Base-by-base conservation (phyloP, 1,140 invertebrate genomes). In the Drosophila pseudoananassae region DNA sequence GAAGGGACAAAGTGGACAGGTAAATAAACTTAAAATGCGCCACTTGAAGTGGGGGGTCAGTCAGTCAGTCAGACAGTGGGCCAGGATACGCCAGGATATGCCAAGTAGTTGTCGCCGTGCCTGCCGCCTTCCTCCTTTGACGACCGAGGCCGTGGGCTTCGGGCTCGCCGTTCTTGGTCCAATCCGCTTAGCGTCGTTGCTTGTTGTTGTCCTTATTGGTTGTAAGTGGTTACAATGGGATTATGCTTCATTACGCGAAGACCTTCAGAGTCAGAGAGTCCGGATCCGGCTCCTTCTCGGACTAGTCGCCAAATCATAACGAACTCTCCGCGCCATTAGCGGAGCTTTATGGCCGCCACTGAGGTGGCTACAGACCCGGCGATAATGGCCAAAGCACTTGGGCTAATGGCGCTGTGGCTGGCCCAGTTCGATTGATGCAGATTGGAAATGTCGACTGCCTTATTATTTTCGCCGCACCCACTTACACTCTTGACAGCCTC, bases 1-100 rank as follows among this genome's bases (percentile, higher is more conserved):
- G 77, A 76, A 87, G 61, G 83, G 71, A 83, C 83, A 12, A n/a
- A 84, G 78, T 84, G 76, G 72, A 43, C 66, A 89, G 51, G 84
- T 88, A 88, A 88, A 88, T 88, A 88, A 88, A 88, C 83, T 83
- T 84, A 75, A 83, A 89, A 77, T 60, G 72, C 70, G 72, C 83
- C 79, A 88, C 84, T 88, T 63, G 58, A 78, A 78, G 55, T 29
- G 54, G 27, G 49, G 55, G 51, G 6, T 23, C 38, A 49, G 33
- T 40, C 52, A 65, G 56, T 55, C 45, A 69, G 54, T 76, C 61
- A 71, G 75, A 65, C 73, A 81, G 64, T 77, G 76, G 49, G 68
- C 50, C 74, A 87, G 82, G 78, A 85, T 87, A 87, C 87, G 83
- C 74, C 78, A 70, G 82, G 78, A 85, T 87, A 87, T 85, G 83